Evolutionary conservation across 2,888 invertebrate species (phyloP), one percentile per base, ranked within the genome.

Genomic region (Zaprionus obscuricornis): DNA sequence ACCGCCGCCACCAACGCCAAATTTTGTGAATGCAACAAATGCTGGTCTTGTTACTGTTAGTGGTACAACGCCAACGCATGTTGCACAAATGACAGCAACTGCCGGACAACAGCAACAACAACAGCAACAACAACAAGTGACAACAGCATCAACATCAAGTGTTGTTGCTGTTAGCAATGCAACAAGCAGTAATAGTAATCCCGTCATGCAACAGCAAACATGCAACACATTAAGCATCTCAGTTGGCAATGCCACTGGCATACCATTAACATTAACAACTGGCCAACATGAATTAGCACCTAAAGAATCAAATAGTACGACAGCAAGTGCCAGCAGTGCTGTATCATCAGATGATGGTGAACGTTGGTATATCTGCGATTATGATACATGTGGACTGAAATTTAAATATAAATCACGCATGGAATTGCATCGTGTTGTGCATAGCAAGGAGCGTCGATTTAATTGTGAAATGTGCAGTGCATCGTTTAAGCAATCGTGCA

Each of bases 331-430:
- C 33, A 88, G 88, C 49, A 87, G 88, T 40, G 87, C 89, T 3
- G 81, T 88, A 29, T 88, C 88, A 7, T 88, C 88, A 2, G 88
- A 88, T 7, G 88, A 88, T 33, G 88, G 88, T 1, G 88, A 88
- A 46, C 88, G 88, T 27, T 88, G 88, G 88, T 88, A 88, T 24
- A 72, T 87, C 29, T 88, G 88, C 68, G 88, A 88, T 46, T 85
- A 74, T 46, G 85, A 85, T 24, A 77, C 77, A 11, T 88, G 88
- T 47, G 89, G 88, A 0, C 59, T 88, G 4, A 88, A 88, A 50
- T 88, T 88, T 36, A 88, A 88, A 58, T 88, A 88, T 59, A 88
- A 88, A 64, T 88, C 89, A 3, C 82, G 88, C 8, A 82, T 88
- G 57, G 88, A 88, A 43, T 64, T 88, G 59, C 88, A 88, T 66